Evolutionary conservation across 2,113 vertebrate species (phyloP).

Genomic region (Orientallactaga bullata): DNA sequence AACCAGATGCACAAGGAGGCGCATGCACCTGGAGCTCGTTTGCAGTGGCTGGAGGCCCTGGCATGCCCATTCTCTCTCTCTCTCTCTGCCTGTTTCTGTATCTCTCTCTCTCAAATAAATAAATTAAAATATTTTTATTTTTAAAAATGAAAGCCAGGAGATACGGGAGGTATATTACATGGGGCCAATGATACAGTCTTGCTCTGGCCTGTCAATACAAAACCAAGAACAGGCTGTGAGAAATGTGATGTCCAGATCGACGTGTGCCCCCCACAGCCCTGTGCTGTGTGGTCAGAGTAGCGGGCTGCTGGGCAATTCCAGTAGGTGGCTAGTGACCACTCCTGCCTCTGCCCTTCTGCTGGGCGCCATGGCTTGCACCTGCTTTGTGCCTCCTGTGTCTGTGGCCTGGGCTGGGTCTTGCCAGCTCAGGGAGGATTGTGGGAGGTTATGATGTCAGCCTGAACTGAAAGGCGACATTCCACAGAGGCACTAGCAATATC

Average conservation of each 20-base stretch:
- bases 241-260: not conserved
- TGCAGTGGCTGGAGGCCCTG: no score
- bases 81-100: no score
- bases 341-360: not conserved
- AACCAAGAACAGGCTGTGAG: not conserved
- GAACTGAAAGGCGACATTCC: not conserved
- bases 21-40: no score
- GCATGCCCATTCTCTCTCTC: no score
- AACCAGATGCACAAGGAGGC: no score
- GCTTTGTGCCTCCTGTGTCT: not conserved
- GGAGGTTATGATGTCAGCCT: not conserved
- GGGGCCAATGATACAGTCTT: rapidly evolving
- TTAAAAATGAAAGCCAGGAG: not conserved
- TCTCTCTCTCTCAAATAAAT: no score
- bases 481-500: not conserved
- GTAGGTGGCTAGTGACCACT: not conserved
- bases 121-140: no score
- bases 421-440: not conserved
- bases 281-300: not conserved
- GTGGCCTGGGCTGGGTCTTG: not conserved
- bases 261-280: not conserved
- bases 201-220: rapidly evolving
- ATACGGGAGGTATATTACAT: rapidly evolving
- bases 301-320: not conserved
- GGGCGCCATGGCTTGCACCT: not conserved